phyloP scores from a whole-genome alignment of 2,113 vertebrate species.

The Sisor rabdophorus region DNA sequence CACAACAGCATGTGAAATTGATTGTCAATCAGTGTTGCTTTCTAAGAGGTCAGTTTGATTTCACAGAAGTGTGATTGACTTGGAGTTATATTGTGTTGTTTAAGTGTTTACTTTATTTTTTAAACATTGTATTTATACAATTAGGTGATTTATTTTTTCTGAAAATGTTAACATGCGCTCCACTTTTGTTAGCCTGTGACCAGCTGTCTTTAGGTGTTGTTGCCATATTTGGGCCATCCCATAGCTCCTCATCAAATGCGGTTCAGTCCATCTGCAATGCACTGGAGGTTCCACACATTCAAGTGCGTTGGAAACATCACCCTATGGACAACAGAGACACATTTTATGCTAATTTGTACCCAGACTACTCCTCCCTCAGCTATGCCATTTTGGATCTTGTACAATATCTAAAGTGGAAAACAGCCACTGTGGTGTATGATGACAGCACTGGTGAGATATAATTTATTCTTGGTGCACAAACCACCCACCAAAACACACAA shows the following conservation, averaged over 20 bases:
- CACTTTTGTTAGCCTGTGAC: conserved; percentile 80
- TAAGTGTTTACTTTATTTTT: too few relatives aligned
- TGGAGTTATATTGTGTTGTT: too few relatives aligned
- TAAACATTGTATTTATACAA: neutral
- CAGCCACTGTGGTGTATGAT: conserved; percentile 94
- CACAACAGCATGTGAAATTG: too few relatives aligned
- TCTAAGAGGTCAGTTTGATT: too few relatives aligned
- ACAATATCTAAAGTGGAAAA: conserved; percentile 95
- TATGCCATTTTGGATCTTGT: conserved; percentile 95
- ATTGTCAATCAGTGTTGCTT: too few relatives aligned
- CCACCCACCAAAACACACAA: neutral
- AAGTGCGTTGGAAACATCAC: conserved; percentile 97
- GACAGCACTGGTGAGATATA: conserved; percentile 93
- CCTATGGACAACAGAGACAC: conserved; percentile 95
- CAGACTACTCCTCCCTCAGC: conserved; percentile 95
- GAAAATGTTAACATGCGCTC: neutral
- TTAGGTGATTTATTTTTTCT: conserved; percentile 2
- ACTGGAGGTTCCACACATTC: conserved; percentile 95
- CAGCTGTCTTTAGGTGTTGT: conserved; percentile 96
- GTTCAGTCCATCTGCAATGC: too few relatives aligned
- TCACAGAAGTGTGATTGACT: too few relatives aligned
- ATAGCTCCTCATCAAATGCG: conserved; percentile 97
- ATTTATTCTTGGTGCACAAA: neutral
- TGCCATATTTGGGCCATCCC: conserved; percentile 95
- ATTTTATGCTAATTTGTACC: conserved; percentile 97